Evolutionary conservation across 2,113 vertebrate species (phyloP).

Genomic region (Tapirus terrestris): DNA sequence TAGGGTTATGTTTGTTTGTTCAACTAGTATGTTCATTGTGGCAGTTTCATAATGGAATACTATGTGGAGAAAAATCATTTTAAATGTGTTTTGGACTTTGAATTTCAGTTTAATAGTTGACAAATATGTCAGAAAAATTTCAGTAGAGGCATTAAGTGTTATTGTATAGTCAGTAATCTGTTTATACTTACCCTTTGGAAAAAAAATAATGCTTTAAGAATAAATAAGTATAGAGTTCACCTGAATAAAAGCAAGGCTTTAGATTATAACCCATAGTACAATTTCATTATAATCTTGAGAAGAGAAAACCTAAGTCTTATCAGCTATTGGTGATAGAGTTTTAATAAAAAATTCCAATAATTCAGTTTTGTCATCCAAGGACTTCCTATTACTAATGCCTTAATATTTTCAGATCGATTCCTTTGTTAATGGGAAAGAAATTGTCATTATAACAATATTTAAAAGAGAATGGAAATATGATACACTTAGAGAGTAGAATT

Average conservation of each 20-base stretch:
- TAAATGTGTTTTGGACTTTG: conserved; percentile 63
- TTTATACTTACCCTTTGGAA: conserved; percentile 9
- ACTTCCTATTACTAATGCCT: background rate
- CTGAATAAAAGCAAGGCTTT: conserved; percentile 37
- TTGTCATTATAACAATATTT: background rate
- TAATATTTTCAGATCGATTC: background rate
- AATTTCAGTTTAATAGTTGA: conserved; percentile 73
- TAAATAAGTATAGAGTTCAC: conserved; percentile 26
- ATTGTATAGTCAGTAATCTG: conserved; percentile 58
- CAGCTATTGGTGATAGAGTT: background rate
- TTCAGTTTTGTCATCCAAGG: background rate
- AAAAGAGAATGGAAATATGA: background rate
- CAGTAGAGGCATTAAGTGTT: conserved; percentile 44
- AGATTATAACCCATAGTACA: background rate
- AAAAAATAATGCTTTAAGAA: conserved; percentile 51
- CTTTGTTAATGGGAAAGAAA: background rate
- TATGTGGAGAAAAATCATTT: conserved; percentile 65
- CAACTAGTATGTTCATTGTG: conserved; percentile 59
- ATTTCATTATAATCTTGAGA: background rate
- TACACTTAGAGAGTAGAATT: background rate
- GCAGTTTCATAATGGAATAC: conserved; percentile 63
- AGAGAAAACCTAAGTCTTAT: background rate
- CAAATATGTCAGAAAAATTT: conserved; percentile 63
- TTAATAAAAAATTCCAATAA: background rate
- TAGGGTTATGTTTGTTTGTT: conserved; percentile 71